phyloP scores from a whole-genome alignment of 92 coral and sea anemone genomes.

The Epizoanthus rinbou region DNA sequence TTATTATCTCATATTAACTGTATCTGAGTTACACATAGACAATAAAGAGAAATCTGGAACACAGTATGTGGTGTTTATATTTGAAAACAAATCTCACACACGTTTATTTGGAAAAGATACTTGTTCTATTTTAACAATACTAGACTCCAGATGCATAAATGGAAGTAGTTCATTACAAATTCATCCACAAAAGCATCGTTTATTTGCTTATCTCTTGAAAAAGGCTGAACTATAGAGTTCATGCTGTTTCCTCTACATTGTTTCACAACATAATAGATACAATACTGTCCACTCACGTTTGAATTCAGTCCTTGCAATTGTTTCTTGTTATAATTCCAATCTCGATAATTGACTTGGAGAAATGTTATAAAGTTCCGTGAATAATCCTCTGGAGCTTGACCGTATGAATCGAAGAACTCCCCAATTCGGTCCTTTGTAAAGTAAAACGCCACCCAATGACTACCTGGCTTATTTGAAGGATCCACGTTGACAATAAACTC shows the following conservation, averaged over 20 bases:
- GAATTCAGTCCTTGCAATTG: slow-evolving; percentile 51
- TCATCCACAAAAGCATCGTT: slow-evolving; percentile 53
- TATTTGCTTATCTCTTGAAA: slow-evolving; percentile 32
- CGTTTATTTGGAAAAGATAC: neutral
- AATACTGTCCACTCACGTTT: slow-evolving; percentile 62
- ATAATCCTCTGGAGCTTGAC: slow-evolving; percentile 44
- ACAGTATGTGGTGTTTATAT: neutral
- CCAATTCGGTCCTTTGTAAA: slow-evolving; percentile 42
- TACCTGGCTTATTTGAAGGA: slow-evolving; percentile 22
- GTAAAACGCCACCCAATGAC: slow-evolving; percentile 40
- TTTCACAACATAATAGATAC: slow-evolving; percentile 46
- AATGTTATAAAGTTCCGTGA: slow-evolving; percentile 28
- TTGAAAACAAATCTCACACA: neutral
- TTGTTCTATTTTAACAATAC: neutral
- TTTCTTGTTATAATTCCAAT: slow-evolving; percentile 50
- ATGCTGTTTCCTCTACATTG: slow-evolving; percentile 37
- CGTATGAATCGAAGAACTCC: slow-evolving; percentile 59
- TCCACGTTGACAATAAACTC: slow-evolving; percentile 44
- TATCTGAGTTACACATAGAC: neutral
- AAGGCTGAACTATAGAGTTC: slow-evolving; percentile 44
- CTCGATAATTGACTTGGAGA: slow-evolving; percentile 21
- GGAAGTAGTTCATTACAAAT: slow-evolving; percentile 42
- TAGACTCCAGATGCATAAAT: neutral
- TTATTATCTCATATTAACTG: neutral
- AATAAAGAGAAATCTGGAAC: neutral